phyloP scores from a whole-genome alignment of 2,113 vertebrate genomes.

The Pelecanus crispus region DNA sequence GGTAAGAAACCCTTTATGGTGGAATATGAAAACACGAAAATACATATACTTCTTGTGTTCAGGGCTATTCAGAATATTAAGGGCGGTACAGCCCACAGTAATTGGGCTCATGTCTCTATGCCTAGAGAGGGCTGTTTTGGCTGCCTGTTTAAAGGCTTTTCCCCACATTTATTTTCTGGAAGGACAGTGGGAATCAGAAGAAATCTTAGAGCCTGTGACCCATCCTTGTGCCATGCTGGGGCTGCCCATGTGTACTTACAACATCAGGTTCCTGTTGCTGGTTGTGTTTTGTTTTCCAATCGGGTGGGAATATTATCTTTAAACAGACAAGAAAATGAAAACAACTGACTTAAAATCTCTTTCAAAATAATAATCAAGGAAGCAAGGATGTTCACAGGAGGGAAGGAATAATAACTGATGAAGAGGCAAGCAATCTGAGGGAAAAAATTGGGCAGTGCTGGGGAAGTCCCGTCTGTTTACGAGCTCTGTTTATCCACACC shows the following conservation, averaged over 20 bases:
- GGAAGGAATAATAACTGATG: not conserved
- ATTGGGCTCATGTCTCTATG: not conserved
- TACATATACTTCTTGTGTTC: not conserved
- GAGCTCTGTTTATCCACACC: conserved; percentile 14
- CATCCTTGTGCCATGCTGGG: not conserved
- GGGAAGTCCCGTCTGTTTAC: not conserved
- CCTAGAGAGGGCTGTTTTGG: not conserved
- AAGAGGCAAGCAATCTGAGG: not conserved
- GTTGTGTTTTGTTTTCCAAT: not conserved
- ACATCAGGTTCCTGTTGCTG: not conserved
- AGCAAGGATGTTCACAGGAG: not conserved
- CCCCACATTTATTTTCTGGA: not conserved
- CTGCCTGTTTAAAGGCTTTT: not conserved
- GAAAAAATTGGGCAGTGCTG: not conserved
- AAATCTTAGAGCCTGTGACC: not conserved
- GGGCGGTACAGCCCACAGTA: not conserved
- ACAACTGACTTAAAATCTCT: not conserved
- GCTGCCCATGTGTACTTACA: not conserved
- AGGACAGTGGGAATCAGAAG: not conserved
- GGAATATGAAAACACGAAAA: not conserved
- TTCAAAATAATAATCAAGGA: not conserved
- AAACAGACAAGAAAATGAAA: not conserved
- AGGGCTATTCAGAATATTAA: not conserved
- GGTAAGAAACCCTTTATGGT: not conserved
- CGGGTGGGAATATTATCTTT: not conserved